Base-by-base conservation (phyloP, 2,888 invertebrate genomes). In the Ectobius pallidus region DNA sequence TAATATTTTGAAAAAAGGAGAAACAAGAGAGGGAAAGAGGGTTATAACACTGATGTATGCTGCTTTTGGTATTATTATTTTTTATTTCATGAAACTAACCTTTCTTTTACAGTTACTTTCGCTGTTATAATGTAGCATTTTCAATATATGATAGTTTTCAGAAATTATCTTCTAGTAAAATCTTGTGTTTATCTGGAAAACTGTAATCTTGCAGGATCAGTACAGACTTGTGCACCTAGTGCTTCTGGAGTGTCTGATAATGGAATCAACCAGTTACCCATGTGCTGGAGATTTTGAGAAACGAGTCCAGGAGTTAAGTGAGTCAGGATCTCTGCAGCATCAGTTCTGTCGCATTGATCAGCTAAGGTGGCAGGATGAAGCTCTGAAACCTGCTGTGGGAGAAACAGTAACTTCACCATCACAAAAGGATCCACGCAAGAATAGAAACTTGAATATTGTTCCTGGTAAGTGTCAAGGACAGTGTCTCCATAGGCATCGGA, bases 141-240 rank as follows among this genome's bases (percentile, higher is more conserved):
- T n/a, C n/a, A n/a, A n/a, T n/a, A n/a, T n/a, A n/a, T n/a, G n/a
- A n/a, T n/a, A n/a, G n/a, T n/a, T n/a, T n/a, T n/a, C n/a, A n/a
- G n/a, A n/a, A n/a, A n/a, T n/a, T n/a, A n/a, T n/a, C n/a, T n/a
- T n/a, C n/a, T n/a, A n/a, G n/a, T n/a, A n/a, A n/a, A n/a, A n/a
- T n/a, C n/a, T n/a, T n/a, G n/a, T n/a, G n/a, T n/a, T n/a, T n/a
- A n/a, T n/a, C n/a, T n/a, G n/a, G n/a, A n/a, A n/a, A n/a, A n/a
- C n/a, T n/a, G n/a, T n/a, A n/a, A n/a, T n/a, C n/a, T 34, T 34
- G 7, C 49, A 78, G 70, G 84, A 85, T 68, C 86, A 86, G 77
- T 85, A 85, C 77, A 81, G 84, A 75, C 76, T 86, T 25, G 84
- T 83, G 1, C 85, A 85, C 77, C 79, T 85, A 69, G 81, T 83